Base-by-base conservation (phyloP, 2,113 vertebrate species). In the Takifugu flavidus region DNA sequence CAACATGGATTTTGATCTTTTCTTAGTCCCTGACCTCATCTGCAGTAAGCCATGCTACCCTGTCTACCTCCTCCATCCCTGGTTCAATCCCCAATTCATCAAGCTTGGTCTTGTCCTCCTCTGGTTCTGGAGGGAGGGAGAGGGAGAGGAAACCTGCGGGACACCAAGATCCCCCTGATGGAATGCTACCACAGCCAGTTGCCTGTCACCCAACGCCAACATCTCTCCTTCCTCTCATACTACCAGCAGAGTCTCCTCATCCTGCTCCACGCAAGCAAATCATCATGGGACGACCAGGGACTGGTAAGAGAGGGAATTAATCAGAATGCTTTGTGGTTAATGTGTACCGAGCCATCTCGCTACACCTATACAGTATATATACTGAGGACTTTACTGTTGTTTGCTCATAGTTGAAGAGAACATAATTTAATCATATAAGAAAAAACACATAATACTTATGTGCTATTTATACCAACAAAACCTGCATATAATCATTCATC, bases 241-340 rank as follows among this genome's bases (percentile, higher is more conserved):
- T 96, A 67, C 95, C 95, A 27, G 92, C 92, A 5, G 93, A 93
- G 73, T 93, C 94, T 25, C 89, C 91, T 6, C 94, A 95, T 75
- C 95, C 95, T 1, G 90, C 91, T 6, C 95, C 95, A 5, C 94
- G 94, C 87, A 96, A 95, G 82, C 94, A 96, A 64, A 94, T 96
- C 82, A 95, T 96, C 89, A 96, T 96, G 92, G 94, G 94, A 62
- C 91, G 94, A 3, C 95, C 95, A 1, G 95, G 95, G 52, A 95
- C 95, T 57, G 95, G 95, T 96, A 91, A 91, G 91, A 13, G 50
- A 49, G 25, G 25, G n/a, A 10, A 25, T 0, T 25, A 42, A 20
- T 53, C 49, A 28, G 50, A 8, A 13, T 12, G 7, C 27, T 20
- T 31, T 49, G 42, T 62, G 63, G 69, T 67, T 50, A 1, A 4